Conservation (phyloP, 2,888 invertebrate species). For the Euplagia quadripunctaria region DNA sequence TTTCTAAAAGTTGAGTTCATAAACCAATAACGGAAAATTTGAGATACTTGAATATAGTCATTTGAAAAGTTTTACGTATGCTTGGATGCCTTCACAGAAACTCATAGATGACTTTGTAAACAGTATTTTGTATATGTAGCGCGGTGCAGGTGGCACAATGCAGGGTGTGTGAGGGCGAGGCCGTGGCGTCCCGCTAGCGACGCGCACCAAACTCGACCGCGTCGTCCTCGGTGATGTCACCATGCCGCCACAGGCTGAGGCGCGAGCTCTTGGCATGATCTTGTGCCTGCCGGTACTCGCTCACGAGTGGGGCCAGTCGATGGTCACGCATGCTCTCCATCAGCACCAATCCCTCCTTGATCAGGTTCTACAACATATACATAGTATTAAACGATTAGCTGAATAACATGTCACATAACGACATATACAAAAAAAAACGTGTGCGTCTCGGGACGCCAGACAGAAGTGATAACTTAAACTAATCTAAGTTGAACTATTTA, state of each 20-base stretch:
- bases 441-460: no score
- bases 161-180: slow-evolving; percentile 57
- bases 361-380: slow-evolving; percentile 88
- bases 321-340: slow-evolving; percentile 94
- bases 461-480: no score
- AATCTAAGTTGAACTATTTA: no score
- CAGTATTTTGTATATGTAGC: slow-evolving; percentile 61
- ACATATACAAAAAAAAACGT: no score
- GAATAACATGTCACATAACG: no score
- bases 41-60: slow-evolving; percentile 26
- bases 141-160: slow-evolving; percentile 70
- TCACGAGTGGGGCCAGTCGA: slow-evolving; percentile 92
- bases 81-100: slow-evolving; percentile 59
- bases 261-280: slow-evolving; percentile 95
- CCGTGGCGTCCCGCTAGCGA: slow-evolving; percentile 74
- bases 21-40: slow-evolving; percentile 30
- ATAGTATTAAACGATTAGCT: background rate
- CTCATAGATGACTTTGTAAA: slow-evolving; percentile 64
- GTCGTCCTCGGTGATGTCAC: slow-evolving; percentile 99
- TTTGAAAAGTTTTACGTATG: slow-evolving; percentile 28
- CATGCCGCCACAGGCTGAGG: slow-evolving; percentile 98
- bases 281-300: slow-evolving; percentile 95
- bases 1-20: slow-evolving; percentile 35
- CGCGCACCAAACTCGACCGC: slow-evolving; percentile 87
- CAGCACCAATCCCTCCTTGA: slow-evolving; percentile 94